Conservation (phyloP, 2,113 vertebrate genomes). For the Chamaea fasciata region DNA sequence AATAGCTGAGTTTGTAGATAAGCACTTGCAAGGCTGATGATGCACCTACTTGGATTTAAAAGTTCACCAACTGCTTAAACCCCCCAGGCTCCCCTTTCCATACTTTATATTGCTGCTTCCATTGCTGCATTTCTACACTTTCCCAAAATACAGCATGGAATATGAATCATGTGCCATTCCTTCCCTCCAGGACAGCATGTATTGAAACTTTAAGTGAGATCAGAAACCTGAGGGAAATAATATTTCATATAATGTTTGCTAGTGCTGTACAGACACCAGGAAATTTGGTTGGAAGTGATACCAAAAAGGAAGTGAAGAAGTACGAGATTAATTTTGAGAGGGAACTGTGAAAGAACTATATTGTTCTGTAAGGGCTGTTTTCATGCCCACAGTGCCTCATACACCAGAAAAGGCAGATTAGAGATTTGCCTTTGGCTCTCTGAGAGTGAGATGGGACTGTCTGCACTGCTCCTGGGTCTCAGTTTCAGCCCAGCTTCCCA, state of each 20-base stretch:
- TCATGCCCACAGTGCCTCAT: neutral
- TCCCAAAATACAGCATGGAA: neutral
- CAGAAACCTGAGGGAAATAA: neutral
- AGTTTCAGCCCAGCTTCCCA: neutral
- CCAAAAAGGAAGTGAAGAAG: neutral
- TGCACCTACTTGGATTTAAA: neutral
- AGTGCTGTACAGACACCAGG: neutral
- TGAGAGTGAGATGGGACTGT: neutral
- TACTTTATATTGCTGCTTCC: neutral
- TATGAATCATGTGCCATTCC: neutral
- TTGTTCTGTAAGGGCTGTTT: neutral
- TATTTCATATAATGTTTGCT: neutral
- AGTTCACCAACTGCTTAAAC: neutral
- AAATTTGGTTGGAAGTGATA: constrained; percentile 8
- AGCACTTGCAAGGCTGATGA: neutral
- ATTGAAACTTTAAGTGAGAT: neutral
- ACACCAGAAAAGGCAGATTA: neutral
- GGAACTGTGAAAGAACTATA: neutral
- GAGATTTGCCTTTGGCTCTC: neutral
- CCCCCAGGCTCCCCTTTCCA: neutral
- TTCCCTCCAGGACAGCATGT: neutral
- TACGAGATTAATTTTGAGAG: neutral
- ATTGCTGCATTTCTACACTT: neutral
- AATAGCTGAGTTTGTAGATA: neutral
- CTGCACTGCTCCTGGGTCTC: neutral